Evolutionary conservation across 2,888 invertebrate genomes (phyloP), one percentile per base, ranked within the genome.

Genomic region (Trimorus sp.): DNA sequence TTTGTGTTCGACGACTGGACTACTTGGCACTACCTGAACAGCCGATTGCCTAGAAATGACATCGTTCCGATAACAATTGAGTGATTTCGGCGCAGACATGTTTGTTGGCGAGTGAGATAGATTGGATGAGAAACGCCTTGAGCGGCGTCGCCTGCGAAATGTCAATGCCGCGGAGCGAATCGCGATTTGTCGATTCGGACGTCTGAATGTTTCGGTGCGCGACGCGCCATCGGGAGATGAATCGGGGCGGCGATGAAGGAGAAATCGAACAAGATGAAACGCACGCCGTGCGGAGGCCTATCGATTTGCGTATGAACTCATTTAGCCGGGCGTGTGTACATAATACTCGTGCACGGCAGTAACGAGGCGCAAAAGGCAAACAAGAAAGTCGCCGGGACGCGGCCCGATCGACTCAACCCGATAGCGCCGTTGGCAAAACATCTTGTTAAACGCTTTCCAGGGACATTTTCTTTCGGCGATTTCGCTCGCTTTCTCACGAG

Each of bases 281-380:
- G 48, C 15, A 69, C 40, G 54, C 56, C 40, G 59, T 11, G 36
- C 51, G 12, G 36, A 40, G 26, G 54, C 12, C 60, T 62, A 74
- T 74, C 69, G 69, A 74, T 73, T 74, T 63, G 74, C 51, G 56
- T 69, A 63, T 62, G 58, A 75, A 75, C 70, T 69, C 69, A 73
- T 73, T 74, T 73, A 69, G 53, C 45, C 40, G 8, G 40, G 9
- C 11, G 26, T 65, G 60, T 75, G 75, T 65, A 65, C 66, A 60
- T 80, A 75, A 70, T 70, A 71, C 78, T 59, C 49, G 62, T 42
- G 75, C 75, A 53, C 45, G 62, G 36, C 70, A 56, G 70, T 80
- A 75, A 80, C 70, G 70, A 80, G 66, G 70, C 80, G 70, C 70
- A 80, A 65, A 75, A 80, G 80, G 80, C 66, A 80, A 75, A 80